A percentile compares a stretch with the other conserved stretches of the same genome.
These are phyloP conservation scores for Schrankia costaestrigalis DNA, from an alignment of 2,888 invertebrate species.

Conservation along the genomic window DNA sequence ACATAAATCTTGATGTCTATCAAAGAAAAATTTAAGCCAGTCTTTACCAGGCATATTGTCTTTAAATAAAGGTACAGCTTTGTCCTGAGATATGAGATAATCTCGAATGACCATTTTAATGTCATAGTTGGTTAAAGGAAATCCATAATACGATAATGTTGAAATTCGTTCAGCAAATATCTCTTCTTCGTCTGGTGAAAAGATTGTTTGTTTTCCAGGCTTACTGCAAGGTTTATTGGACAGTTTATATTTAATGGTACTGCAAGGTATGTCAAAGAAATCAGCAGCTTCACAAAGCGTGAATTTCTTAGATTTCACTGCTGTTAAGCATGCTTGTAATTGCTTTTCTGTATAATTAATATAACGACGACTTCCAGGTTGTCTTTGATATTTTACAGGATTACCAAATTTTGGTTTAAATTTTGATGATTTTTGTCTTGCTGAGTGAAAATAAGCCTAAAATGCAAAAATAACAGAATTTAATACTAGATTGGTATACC, in stretches of 20 bases:
- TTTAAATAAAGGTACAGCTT: conserved; percentile 18
- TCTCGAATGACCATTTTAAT: conserved; percentile 17
- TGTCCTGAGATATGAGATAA: conserved; percentile 17
- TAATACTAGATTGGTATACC: too few relatives aligned
- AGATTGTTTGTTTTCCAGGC: conserved; percentile 18
- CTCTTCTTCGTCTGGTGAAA: conserved; percentile 27
- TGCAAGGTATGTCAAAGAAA: conserved; percentile 7
- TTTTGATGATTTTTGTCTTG: background rate
- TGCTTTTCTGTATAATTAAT: conserved; percentile 1
- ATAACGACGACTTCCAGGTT: conserved; percentile 5
- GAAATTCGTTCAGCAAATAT: conserved; percentile 20
- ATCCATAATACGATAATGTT: conserved; percentile 26
- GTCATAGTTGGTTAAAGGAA: conserved; percentile 23
- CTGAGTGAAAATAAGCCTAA: conserved; percentile 2
- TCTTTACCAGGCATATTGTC: conserved; percentile 32
- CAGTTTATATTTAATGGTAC: conserved; percentile 8
- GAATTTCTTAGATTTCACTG: conserved; percentile 1
- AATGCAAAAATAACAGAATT: too few relatives aligned
- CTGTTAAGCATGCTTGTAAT: conserved; percentile 4
- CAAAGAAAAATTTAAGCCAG: conserved; percentile 24
- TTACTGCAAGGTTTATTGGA: conserved; percentile 9
- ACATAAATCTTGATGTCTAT: conserved; percentile 5
- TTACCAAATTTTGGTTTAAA: conserved; percentile 1
- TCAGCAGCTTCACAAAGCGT: conserved; percentile 6
- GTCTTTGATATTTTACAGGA: too few relatives aligned